Base-by-base conservation (phyloP, 35 echinoderm and acorn worm genomes). In the Diadema setosum region DNA sequence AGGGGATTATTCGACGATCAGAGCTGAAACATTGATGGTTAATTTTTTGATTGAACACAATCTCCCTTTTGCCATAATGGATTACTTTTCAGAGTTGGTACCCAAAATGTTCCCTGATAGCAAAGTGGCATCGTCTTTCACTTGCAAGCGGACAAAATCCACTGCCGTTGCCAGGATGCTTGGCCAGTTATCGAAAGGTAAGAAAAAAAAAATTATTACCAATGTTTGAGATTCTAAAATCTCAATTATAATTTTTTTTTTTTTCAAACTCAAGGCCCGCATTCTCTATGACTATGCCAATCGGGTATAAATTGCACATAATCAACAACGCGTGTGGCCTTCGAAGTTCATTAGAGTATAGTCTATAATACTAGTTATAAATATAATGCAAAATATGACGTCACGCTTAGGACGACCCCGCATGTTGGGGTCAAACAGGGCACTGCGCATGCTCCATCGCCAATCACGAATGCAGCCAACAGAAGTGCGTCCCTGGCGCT, bases 41-140 rank as follows among this genome's bases (percentile, higher is more conserved):
- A 57, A 55, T 84, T 84, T 84, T 84, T 57, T 84, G 82, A 84
- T 84, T 57, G 48, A 84, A 61, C 82, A 84, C 82, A 84, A 84
- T 84, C 82, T 84, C 82, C 82, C 82, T 25, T 84, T 60, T 36
- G 33, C 39, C 46, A 48, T 48, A 59, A 48, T 48, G 46, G 46
- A 83, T 48, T 39, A 81, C 35, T 31, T 81, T 24, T 81, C 75
- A 81, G 75, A 42, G 14, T 81, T 81, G 39, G 75, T 81, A 34
- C 14, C 25, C 25, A 39, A 24, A 31, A 81, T 81, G 75, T 81
- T 81, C 39, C 75, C 16, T 4, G 78, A 82, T 43, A 82, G 78
- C 78, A 82, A 82, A 33, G 25, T 82, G 44, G 78, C 39, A 82
- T 82, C 78, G 37, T 42, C 35, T 8, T 82, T 46, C 42, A 26